Evolutionary conservation across 2,888 invertebrate genomes (phyloP).

Genomic region (Drosophila antonietae): DNA sequence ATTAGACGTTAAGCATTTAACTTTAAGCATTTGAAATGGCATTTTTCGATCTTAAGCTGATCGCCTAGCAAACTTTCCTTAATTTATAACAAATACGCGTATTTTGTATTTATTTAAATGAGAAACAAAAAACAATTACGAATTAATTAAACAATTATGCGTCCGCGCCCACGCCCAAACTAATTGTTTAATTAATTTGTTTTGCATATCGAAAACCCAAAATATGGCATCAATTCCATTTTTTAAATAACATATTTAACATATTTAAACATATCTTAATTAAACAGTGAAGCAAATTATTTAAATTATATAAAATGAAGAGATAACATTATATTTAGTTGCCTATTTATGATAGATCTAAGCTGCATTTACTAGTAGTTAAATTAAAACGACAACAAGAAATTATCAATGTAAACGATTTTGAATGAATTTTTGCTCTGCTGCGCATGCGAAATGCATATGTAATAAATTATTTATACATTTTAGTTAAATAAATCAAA

Average conservation of each 20-base stretch:
- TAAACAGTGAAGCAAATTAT: slow-evolving; percentile 30
- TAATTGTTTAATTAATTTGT: slow-evolving; percentile 83
- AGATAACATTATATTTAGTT: slow-evolving; percentile 59
- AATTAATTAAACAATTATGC: slow-evolving; percentile 82
- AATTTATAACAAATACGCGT: slow-evolving; percentile 57
- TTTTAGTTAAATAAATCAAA: slow-evolving; percentile 62
- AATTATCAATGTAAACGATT: slow-evolving; percentile 31
- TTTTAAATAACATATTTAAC: slow-evolving; percentile 27
- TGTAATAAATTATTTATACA: slow-evolving; percentile 68
- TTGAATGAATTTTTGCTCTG: slow-evolving; percentile 22
- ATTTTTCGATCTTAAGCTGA: slow-evolving; percentile 51
- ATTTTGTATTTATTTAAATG: slow-evolving; percentile 64
- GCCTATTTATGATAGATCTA: slow-evolving; percentile 82
- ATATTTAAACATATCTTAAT: slow-evolving; percentile 20
- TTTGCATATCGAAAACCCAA: slow-evolving; percentile 68
- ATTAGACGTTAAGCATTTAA: slow-evolving; percentile 36
- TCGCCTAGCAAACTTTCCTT: slow-evolving; percentile 25
- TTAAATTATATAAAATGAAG: slow-evolving; percentile 33
- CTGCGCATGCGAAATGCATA: slow-evolving; percentile 43
- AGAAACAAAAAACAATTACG: slow-evolving; percentile 63
- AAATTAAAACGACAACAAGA: slow-evolving; percentile 53
- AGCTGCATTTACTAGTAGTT: slow-evolving; percentile 84
- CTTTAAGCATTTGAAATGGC: slow-evolving; percentile 72
- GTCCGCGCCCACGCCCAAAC: slow-evolving; percentile 50
- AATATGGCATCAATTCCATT: slow-evolving; percentile 63